These are phyloP conservation scores for Paedocypris sp. DNA, from an alignment of 2,113 vertebrate species.

Conservation along the genomic window DNA sequence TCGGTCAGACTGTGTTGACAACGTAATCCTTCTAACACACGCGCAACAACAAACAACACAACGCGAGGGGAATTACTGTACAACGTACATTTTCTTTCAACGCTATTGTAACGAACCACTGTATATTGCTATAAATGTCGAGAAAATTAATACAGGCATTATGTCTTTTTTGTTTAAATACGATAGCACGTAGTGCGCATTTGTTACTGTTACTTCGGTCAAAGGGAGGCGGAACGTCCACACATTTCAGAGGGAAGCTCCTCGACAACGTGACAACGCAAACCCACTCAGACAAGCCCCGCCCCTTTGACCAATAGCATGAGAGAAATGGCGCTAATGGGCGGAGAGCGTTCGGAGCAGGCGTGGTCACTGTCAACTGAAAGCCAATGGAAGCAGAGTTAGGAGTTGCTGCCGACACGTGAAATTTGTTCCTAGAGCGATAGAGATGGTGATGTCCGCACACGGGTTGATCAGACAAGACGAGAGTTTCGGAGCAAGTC, in stretches of 20 bases:
- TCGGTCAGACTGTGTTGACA: neutral
- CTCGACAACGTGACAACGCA: constrained; percentile 29
- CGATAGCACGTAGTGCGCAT: accelerated
- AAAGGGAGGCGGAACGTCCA: neutral
- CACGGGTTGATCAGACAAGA: neutral
- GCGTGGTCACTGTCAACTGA: neutral
- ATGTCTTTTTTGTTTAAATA: no score
- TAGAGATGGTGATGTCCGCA: neutral
- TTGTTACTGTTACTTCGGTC: neutral
- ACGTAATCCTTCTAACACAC: neutral
- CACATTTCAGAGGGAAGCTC: neutral
- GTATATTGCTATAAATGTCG: no score
- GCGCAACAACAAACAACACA: neutral
- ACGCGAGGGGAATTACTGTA: neutral
- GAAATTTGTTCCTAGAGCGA: constrained; percentile 8
- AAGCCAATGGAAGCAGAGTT: constrained; percentile 8
- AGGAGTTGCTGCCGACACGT: neutral
- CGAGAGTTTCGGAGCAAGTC: neutral
- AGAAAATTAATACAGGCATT: no score
- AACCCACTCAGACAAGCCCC: neutral
- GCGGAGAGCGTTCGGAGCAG: neutral
- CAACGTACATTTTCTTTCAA: no score
- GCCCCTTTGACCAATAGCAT: constrained; percentile 10
- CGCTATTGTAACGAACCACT: no score
- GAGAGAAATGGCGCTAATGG: neutral